Base-by-base conservation (phyloP, 2,113 vertebrate genomes). In the Callorhinus ursinus region DNA sequence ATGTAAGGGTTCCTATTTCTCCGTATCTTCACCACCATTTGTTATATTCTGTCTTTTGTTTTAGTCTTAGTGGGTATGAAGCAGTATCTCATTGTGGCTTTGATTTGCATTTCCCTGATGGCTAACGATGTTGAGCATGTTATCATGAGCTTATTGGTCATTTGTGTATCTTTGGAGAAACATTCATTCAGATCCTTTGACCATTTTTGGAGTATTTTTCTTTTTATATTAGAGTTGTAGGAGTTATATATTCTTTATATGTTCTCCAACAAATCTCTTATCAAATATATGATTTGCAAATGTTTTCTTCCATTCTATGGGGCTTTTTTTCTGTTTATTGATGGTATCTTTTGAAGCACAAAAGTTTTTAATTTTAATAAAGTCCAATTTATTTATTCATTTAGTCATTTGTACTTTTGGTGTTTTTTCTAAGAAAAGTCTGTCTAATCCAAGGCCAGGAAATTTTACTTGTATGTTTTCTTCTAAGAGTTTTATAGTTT, bases 381-480 rank as follows among this genome's bases (percentile, higher is more conserved):
- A 55, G 33, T 92, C 51, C 26, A 63, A 10, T 33, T 83, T 92
- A 11, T 76, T 92, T 4, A 36, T 51, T 81, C 39, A 39, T 33
- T 87, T 90, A 79, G 33, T 76, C 13, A 57, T 88, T 67, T 82
- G 49, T 96, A 28, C 33, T 94, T 91, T 93, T n/a, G 69, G 4
- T 80, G 8, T 84, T 39, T 0, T 28, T 2, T 61, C 49, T 80
- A 84, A 96, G 61, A 55, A 79, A 1, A 11, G 19, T 80, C 14
- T 80, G 36, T 94, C 19, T 92, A 79, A 57, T 89, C 26, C 4
- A 88, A n/a, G 12, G 12, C 79, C 13, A 74, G n/a, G 63, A 92
- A 88, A 65, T 21, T 57, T 57, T 74, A 80, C 33, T 88, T 22
- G 33, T 63, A 15, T 76, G 49, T 72, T 92, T 84, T 83, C 31